These are phyloP conservation scores for Amblyornis subalaris DNA, from an alignment of 2,113 vertebrate species.

Conservation along the genomic window DNA sequence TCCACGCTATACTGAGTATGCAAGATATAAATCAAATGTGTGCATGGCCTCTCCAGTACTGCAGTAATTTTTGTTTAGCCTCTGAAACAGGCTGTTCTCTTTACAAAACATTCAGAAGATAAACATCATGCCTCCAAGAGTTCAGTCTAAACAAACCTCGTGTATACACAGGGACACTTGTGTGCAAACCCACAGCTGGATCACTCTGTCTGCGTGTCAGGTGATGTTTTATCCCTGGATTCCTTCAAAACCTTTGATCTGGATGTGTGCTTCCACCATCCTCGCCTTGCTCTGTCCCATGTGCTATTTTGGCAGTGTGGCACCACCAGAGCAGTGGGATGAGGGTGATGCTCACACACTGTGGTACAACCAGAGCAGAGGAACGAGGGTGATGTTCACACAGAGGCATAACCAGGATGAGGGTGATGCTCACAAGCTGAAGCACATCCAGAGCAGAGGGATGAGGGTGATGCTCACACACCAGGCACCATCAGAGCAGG, in stretches of 20 bases:
- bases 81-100: background rate
- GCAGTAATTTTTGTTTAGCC: background rate
- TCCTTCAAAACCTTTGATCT: background rate
- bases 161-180: accelerated
- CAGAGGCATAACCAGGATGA: accelerated
- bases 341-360: background rate
- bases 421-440: background rate
- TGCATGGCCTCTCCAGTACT: accelerated
- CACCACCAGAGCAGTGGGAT: background rate
- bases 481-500: no score
- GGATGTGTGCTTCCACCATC: accelerated
- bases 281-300: accelerated
- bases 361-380: background rate
- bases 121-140: background rate
- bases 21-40: background rate
- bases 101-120: background rate
- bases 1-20: accelerated
- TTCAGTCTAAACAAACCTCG: background rate
- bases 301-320: background rate
- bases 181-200: accelerated
- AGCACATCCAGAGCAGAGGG: background rate
- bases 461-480: background rate
- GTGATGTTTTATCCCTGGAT: background rate
- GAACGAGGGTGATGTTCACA: background rate
- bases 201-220: accelerated